Evolutionary conservation across 2,888 invertebrate species (phyloP).

Genomic region (Daptonema setosum): DNA sequence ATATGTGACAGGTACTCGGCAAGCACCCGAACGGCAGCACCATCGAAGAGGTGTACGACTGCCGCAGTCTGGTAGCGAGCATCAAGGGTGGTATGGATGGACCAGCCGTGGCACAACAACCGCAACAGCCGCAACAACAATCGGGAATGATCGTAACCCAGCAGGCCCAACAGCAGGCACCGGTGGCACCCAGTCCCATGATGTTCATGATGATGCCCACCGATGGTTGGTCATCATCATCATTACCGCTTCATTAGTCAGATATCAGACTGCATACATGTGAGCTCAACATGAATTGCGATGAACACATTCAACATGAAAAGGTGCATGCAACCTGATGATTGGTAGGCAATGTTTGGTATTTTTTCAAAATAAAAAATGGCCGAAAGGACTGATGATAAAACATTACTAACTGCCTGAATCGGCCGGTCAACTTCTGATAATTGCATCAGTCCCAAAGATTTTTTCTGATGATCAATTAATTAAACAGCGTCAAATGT

Average conservation of each 20-base stretch:
- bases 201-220: conserved; percentile 8
- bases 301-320: too few species aligned
- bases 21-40: conserved; percentile 72
- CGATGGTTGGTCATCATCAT: conserved; percentile 1
- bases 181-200: conserved; percentile 12
- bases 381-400: too few species aligned
- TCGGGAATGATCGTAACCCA: neutral
- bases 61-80: conserved; percentile 65
- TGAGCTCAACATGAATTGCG: too few species aligned
- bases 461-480: too few species aligned
- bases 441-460: too few species aligned
- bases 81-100: conserved; percentile 51
- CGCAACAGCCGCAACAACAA: neutral
- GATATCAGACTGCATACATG: neutral
- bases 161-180: conserved; percentile 7
- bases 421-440: too few species aligned
- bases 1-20: conserved; percentile 3
- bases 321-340: too few species aligned
- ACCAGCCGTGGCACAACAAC: neutral
- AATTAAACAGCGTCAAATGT: too few species aligned
- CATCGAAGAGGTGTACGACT: conserved; percentile 59
- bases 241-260: neutral
- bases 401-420: too few species aligned
- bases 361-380: too few species aligned
- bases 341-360: neutral